phyloP scores from a whole-genome alignment of 2,888 invertebrate genomes.

The Lacanobia wlatinum region DNA sequence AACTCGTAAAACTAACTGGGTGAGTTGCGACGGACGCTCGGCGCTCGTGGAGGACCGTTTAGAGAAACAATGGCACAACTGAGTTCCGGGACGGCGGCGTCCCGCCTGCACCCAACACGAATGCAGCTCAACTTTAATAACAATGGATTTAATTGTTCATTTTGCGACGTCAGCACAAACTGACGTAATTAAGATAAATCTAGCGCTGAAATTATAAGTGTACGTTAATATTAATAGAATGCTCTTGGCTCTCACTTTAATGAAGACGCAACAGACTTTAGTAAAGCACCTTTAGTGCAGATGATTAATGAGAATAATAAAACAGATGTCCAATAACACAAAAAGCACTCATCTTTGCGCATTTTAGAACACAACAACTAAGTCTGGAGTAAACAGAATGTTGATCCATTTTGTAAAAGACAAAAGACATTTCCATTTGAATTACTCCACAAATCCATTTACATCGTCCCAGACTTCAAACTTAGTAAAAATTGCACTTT shows the following conservation, averaged over 20 bases:
- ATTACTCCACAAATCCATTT: slow-evolving; percentile 74
- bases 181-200: slow-evolving; percentile 53
- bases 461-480: slow-evolving; percentile 71
- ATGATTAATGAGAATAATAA: slow-evolving; percentile 12
- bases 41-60: slow-evolving; percentile 71
- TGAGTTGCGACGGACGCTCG: slow-evolving; percentile 64
- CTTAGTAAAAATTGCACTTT: slow-evolving; percentile 78
- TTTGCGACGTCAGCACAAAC: slow-evolving; percentile 45
- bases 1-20: slow-evolving; percentile 73
- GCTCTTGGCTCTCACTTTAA: slow-evolving; percentile 8
- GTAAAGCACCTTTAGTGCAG: not conserved
- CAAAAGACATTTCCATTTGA: slow-evolving; percentile 66
- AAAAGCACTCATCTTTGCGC: slow-evolving; percentile 11
- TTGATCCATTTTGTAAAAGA: slow-evolving; percentile 40
- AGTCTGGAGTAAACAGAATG: slow-evolving; percentile 39
- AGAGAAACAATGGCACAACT: slow-evolving; percentile 75
- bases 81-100: slow-evolving; percentile 62
- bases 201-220: slow-evolving; percentile 31
- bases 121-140: slow-evolving; percentile 59
- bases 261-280: slow-evolving; percentile 5
- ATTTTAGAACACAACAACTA: slow-evolving; percentile 9
- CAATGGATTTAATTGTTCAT: slow-evolving; percentile 64
- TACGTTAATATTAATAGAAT: slow-evolving; percentile 25
- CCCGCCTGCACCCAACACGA: slow-evolving; percentile 56
- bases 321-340: slow-evolving; percentile 16